Evolutionary conservation across 2,888 invertebrate species (phyloP).

Genomic region (Elgonia sp.): DNA sequence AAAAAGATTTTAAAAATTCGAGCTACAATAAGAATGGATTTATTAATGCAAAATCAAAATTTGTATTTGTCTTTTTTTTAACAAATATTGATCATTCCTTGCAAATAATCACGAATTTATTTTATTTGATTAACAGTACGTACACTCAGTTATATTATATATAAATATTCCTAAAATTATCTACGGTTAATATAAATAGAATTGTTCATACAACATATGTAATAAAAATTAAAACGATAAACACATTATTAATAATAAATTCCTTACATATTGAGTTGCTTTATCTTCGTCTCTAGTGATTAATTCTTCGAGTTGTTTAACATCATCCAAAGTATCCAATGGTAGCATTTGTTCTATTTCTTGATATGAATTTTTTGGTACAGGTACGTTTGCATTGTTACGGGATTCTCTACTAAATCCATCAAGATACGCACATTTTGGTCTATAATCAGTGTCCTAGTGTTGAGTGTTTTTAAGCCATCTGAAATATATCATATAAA

Average conservation of each 20-base stretch:
- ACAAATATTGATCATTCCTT: neutral
- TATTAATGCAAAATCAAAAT: neutral
- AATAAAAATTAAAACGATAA: neutral
- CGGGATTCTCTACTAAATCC: conserved; percentile 10
- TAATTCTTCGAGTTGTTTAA: neutral
- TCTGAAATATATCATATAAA: conserved; percentile 3
- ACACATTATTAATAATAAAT: conserved; percentile 4
- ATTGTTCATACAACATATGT: too few species aligned
- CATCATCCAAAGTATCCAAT: conserved; percentile 12
- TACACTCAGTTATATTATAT: too few species aligned
- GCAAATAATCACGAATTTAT: too few species aligned
- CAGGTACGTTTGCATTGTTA: neutral
- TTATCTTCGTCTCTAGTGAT: neutral
- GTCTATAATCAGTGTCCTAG: conserved; percentile 22
- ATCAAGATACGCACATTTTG: conserved; percentile 17
- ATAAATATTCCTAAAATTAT: too few species aligned
- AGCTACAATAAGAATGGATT: neutral
- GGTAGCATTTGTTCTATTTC: conserved; percentile 27
- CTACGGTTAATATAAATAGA: too few species aligned
- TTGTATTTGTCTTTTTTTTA: neutral
- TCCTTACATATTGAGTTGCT: conserved; percentile 9
- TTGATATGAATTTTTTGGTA: neutral
- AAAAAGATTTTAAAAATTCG: neutral
- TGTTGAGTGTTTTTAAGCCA: neutral
- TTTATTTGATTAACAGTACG: too few species aligned